phyloP scores from a whole-genome alignment of 2,113 vertebrate genomes.

The Atherinomorus stipes region DNA sequence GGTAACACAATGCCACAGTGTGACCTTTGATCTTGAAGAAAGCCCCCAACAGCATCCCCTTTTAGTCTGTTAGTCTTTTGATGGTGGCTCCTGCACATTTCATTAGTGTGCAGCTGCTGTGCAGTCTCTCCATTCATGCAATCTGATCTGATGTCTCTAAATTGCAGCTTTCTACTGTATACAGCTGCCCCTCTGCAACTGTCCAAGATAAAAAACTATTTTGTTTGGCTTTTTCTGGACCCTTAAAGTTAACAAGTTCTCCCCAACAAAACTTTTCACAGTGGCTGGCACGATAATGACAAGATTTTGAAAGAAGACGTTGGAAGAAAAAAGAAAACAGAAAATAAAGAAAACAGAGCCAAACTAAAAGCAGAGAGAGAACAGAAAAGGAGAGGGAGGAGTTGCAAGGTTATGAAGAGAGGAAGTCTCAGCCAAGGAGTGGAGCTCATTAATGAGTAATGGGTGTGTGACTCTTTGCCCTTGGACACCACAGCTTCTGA shows the following conservation, averaged over 20 bases:
- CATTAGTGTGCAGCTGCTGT: constrained; percentile 1
- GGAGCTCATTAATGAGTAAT: constrained; percentile 76
- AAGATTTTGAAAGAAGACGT: constrained; percentile 22
- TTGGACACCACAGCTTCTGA: constrained; percentile 50
- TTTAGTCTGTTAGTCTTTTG: constrained; percentile 35
- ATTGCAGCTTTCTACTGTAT: constrained; percentile 50
- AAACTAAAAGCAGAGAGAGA: constrained; percentile 16
- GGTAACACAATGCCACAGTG: neutral
- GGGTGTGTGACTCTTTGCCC: constrained; percentile 56
- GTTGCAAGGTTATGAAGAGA: constrained; percentile 47
- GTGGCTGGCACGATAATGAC: constrained; percentile 30
- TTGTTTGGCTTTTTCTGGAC: constrained; percentile 48
- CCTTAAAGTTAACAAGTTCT: constrained; percentile 56
- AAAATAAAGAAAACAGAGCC: constrained; percentile 12
- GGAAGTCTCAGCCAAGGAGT: constrained; percentile 48
- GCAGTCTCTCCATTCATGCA: constrained; percentile 20
- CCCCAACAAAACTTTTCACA: constrained; percentile 39
- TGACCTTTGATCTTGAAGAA: constrained; percentile 36
- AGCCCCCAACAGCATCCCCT: constrained; percentile 3
- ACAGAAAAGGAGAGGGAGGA: neutral
- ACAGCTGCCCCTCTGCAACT: constrained; percentile 18
- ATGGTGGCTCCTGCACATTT: constrained; percentile 25
- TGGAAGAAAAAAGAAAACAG: neutral
- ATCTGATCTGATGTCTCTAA: constrained; percentile 55
- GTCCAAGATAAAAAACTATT: constrained; percentile 50